A percentile compares a stretch with the other conserved stretches of the same genome.
Conservation (phyloP, 2,888 invertebrate genomes). For the Campaea margaritaria region DNA sequence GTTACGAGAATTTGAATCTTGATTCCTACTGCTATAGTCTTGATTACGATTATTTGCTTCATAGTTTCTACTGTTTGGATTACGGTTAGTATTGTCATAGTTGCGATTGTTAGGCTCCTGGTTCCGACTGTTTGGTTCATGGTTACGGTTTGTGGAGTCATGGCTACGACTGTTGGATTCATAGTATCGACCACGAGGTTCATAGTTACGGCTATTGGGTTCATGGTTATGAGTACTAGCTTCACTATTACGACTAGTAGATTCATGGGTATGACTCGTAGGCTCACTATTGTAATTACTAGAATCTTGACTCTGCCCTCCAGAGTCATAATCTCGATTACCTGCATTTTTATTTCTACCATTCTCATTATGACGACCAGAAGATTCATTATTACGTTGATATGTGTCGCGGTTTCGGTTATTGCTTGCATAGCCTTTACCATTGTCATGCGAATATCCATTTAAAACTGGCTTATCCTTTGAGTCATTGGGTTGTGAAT, state of each 20-base stretch:
- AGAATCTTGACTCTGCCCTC: constrained; percentile 39
- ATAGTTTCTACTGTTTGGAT: constrained; percentile 31
- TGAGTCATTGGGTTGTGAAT: constrained; percentile 51
- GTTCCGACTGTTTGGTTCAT: constrained; percentile 43
- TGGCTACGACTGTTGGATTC: constrained; percentile 40
- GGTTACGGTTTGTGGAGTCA: constrained; percentile 37
- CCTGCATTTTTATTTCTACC: constrained; percentile 32
- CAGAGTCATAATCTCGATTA: constrained; percentile 38
- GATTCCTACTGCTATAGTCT: constrained; percentile 22
- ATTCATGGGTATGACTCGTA: constrained; percentile 40
- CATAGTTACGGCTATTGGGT: constrained; percentile 42
- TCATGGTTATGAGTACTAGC: constrained; percentile 34
- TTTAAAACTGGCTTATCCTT: constrained; percentile 43
- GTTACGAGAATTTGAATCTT: constrained; percentile 38
- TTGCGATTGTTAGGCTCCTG: constrained; percentile 37
- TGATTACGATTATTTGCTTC: constrained; percentile 40
- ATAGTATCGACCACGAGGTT: constrained; percentile 40
- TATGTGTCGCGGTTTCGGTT: constrained; percentile 50
- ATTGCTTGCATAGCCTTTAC: constrained; percentile 52
- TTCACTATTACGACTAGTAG: constrained; percentile 35
- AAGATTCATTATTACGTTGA: constrained; percentile 48
- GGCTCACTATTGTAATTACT: constrained; percentile 35
- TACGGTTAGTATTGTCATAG: constrained; percentile 41
- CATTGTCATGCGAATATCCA: constrained; percentile 50
- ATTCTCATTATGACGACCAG: constrained; percentile 39